phyloP scores from a whole-genome alignment of 2,888 invertebrate species.

The Perizoma flavofasciatum region DNA sequence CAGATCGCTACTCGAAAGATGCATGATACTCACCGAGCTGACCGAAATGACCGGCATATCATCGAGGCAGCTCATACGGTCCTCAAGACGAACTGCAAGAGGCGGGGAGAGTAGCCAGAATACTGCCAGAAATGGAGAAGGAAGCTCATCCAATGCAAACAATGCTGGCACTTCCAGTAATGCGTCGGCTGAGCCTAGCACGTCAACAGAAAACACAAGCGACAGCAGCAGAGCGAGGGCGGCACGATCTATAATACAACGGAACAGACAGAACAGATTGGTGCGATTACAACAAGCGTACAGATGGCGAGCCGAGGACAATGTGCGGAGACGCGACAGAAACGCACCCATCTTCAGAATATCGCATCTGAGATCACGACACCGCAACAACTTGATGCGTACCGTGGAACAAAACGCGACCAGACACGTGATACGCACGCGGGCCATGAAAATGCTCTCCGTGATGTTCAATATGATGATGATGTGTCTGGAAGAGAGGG shows the following conservation, averaged over 20 bases:
- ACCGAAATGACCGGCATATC: slow-evolving; percentile 57
- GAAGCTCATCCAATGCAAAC: slow-evolving; percentile 9
- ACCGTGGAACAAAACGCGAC: slow-evolving; percentile 73
- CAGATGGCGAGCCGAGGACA: slow-evolving; percentile 69
- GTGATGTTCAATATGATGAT: slow-evolving; percentile 82
- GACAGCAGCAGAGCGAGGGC: slow-evolving; percentile 19
- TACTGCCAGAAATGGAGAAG: slow-evolving; percentile 4
- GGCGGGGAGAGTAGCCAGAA: background rate
- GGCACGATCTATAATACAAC: slow-evolving; percentile 15
- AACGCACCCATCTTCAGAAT: slow-evolving; percentile 49
- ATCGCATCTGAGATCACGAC: slow-evolving; percentile 55
- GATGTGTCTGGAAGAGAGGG: slow-evolving; percentile 77
- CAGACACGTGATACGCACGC: slow-evolving; percentile 76
- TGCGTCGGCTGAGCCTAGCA: slow-evolving; percentile 11
- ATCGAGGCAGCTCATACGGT: slow-evolving; percentile 38
- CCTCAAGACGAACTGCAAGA: slow-evolving; percentile 8
- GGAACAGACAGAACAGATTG: slow-evolving; percentile 34
- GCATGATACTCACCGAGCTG: slow-evolving; percentile 68
- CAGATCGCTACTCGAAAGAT: slow-evolving; percentile 70
- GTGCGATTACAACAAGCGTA: slow-evolving; percentile 58
- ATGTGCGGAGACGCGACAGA: slow-evolving; percentile 59
- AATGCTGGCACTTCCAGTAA: slow-evolving; percentile 5
- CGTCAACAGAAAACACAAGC: slow-evolving; percentile 9
- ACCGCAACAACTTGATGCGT: slow-evolving; percentile 62
- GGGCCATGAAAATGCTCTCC: slow-evolving; percentile 78